Percentiles rank a stretch among this genome's conserved stretches.
phyloP scores from a whole-genome alignment of 2,113 vertebrate genomes.

The Lophotis ruficrista region DNA sequence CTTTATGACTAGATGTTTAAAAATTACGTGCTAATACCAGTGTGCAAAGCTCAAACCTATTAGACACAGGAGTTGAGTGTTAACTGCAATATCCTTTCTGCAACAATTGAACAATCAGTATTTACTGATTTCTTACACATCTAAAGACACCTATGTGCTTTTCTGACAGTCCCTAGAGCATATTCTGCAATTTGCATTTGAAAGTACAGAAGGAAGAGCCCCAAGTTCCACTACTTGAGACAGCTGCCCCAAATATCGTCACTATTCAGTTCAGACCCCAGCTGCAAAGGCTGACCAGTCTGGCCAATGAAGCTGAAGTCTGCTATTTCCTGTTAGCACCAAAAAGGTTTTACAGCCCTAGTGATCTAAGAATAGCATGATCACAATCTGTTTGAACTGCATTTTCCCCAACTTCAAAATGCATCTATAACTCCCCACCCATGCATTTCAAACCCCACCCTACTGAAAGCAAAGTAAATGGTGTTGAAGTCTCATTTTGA shows the following conservation, averaged over 20 bases:
- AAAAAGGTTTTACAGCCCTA: neutral
- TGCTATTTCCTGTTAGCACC: neutral
- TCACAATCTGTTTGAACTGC: neutral
- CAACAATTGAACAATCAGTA: neutral
- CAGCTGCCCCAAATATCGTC: neutral
- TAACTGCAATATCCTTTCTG: neutral
- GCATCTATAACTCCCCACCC: neutral
- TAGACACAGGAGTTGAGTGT: fast-evolving
- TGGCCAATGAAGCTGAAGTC: neutral
- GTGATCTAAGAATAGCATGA: neutral
- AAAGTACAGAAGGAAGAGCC: slow-evolving; percentile 2
- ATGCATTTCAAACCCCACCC: neutral
- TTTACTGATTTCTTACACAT: neutral
- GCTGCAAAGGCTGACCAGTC: neutral
- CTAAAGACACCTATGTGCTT: neutral
- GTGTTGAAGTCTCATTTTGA: neutral
- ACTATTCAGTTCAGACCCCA: neutral
- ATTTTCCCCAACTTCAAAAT: neutral
- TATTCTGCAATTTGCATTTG: slow-evolving; percentile 7
- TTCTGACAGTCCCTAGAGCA: neutral
- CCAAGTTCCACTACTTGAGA: neutral
- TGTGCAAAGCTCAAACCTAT: neutral
- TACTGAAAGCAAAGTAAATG: neutral
- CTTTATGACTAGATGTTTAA: neutral
- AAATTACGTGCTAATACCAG: neutral